phyloP scores from a whole-genome alignment of 1,140 invertebrate genomes.

The Rhopalosiphum padi region DNA sequence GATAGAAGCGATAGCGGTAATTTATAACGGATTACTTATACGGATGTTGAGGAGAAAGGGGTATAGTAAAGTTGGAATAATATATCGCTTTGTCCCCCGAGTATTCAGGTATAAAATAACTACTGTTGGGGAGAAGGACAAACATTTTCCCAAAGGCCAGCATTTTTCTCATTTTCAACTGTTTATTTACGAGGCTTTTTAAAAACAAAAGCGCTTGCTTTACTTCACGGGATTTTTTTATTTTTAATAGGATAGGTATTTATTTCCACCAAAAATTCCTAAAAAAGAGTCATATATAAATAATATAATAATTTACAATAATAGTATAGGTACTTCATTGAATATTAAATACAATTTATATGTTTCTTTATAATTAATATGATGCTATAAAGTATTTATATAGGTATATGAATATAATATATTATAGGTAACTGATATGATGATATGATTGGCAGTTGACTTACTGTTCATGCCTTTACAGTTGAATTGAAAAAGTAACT shows the following conservation, averaged over 20 bases:
- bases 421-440: not conserved
- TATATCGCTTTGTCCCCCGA: constrained; percentile 54
- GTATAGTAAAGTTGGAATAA: constrained; percentile 57
- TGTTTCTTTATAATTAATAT: not conserved
- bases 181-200: constrained; percentile 53
- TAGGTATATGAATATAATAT: not conserved
- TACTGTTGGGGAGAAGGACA: constrained; percentile 36
- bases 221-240: not conserved
- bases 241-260: constrained; percentile 21
- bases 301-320: not conserved
- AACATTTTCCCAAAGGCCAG: constrained; percentile 38
- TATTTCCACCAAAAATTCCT: not conserved
- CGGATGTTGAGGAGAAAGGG: constrained; percentile 47
- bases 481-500: not conserved
- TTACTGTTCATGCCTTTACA: not conserved
- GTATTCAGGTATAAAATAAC: constrained; percentile 55
- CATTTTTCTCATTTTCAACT: constrained; percentile 50
- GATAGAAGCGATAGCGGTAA: constrained; percentile 40
- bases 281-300: not conserved
- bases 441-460: not conserved
- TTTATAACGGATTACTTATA: constrained; percentile 55
- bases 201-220: constrained; percentile 55
- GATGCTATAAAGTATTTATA: not conserved
- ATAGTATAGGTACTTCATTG: not conserved
- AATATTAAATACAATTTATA: not conserved